Percentiles rank a stretch among this genome's conserved stretches.
Evolutionary conservation across 2,113 vertebrate species (phyloP).

Genomic region (Callopanchax toddi): DNA sequence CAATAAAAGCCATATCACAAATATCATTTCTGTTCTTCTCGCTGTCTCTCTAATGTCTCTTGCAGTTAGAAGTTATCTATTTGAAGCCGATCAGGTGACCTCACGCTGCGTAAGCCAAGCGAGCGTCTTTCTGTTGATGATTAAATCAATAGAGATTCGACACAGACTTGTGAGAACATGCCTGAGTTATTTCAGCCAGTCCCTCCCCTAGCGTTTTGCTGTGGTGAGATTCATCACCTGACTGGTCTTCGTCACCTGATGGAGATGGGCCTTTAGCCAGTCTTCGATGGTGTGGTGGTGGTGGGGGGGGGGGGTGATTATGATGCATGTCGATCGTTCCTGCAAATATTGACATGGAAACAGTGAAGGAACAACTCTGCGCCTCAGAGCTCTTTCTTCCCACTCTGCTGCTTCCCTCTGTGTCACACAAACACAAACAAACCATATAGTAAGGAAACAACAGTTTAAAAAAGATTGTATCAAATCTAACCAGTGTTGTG

Average conservation of each 20-base stretch:
- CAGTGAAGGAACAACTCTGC: constrained; percentile 75
- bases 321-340: constrained; percentile 90
- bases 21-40: no score
- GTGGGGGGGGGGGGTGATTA: constrained; percentile 82
- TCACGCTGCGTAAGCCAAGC: constrained; percentile 90
- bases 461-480: constrained; percentile 40
- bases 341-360: constrained; percentile 85
- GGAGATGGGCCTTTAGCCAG: constrained; percentile 91
- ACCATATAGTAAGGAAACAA: constrained; percentile 5
- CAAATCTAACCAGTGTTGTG: constrained; percentile 44
- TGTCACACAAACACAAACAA: constrained; percentile 17
- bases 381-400: constrained; percentile 74
- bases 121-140: constrained; percentile 95
- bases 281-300: constrained; percentile 82
- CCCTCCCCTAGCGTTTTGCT: constrained; percentile 84
- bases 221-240: constrained; percentile 91
- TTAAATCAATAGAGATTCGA: constrained; percentile 99
- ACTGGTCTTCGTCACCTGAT: constrained; percentile 89
- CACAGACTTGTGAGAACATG: constrained; percentile 96
- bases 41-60: not conserved
- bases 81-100: constrained; percentile 65
- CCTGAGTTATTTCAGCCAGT: constrained; percentile 91
- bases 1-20: no score
- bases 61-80: constrained; percentile 20
- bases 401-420: constrained; percentile 20